Conservation (phyloP, 1,140 invertebrate genomes). For the Metaphire vulgaris region DNA sequence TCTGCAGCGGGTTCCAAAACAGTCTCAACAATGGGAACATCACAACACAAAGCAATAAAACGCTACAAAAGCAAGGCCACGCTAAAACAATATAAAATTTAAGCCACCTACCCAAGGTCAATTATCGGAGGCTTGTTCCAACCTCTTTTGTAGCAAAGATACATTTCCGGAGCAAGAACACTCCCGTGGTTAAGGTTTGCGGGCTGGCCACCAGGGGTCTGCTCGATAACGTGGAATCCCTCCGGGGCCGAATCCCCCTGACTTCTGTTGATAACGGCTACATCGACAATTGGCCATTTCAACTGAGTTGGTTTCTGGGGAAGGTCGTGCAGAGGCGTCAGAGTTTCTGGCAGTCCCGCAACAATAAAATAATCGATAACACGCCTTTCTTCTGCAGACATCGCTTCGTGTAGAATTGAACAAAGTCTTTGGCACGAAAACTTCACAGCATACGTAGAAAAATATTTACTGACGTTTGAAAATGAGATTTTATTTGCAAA, state of each 20-base stretch:
- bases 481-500: too few species aligned
- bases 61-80: too few species aligned
- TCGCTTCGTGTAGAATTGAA: too few species aligned
- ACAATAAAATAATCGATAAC: conserved; percentile 82
- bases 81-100: too few species aligned
- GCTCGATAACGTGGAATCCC: conserved; percentile 69
- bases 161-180: conserved; percentile 80
- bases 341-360: conserved; percentile 75
- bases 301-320: conserved; percentile 34
- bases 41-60: too few species aligned
- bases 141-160: conserved; percentile 77
- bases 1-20: too few species aligned
- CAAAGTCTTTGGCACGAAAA: too few species aligned
- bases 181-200: conserved; percentile 93
- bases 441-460: too few species aligned
- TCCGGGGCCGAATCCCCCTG: conserved; percentile 73
- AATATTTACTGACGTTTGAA: too few species aligned
- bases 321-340: conserved; percentile 41
- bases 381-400: conserved; percentile 37
- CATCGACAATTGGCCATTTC: conserved; percentile 84
- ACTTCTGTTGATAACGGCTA: conserved; percentile 79
- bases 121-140: conserved; percentile 85
- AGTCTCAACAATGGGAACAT: too few species aligned
- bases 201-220: conserved; percentile 68
- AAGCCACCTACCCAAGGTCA: conserved; percentile 74